Conservation (phyloP, 2,888 invertebrate genomes). For the Seira sanloemensis region DNA sequence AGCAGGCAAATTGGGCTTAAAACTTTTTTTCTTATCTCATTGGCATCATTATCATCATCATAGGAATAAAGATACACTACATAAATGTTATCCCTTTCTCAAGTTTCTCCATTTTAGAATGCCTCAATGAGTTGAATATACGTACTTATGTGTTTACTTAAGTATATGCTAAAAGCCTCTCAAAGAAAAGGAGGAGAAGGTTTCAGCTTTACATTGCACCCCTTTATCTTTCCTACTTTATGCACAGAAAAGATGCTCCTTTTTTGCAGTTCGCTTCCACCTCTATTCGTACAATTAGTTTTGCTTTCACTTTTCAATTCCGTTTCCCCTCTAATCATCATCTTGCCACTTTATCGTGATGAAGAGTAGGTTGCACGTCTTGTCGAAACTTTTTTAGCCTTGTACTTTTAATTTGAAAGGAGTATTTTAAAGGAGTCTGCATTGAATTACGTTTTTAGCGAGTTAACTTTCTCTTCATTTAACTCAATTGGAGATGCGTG, state of each 20-base stretch:
- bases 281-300: neutral
- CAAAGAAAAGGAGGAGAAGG: neutral
- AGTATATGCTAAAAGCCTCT: neutral
- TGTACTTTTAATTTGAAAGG: too few species aligned
- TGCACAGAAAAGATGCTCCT: neutral
- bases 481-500: too few species aligned
- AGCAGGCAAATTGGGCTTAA: slow-evolving; percentile 50
- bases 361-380: neutral
- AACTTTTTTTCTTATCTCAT: slow-evolving; percentile 42
- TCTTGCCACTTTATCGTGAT: neutral
- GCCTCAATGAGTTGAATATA: neutral
- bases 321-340: neutral
- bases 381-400: too few species aligned
- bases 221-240: neutral
- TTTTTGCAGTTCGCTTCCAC: too few species aligned
- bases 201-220: too few species aligned
- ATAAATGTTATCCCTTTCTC: neutral
- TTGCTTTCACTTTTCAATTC: neutral
- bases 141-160: slow-evolving; percentile 1
- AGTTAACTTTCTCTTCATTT: too few species aligned
- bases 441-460: too few species aligned
- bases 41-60: slow-evolving; percentile 24
- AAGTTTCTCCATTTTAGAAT: neutral
- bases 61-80: neutral
- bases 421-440: too few species aligned